phyloP scores from a whole-genome alignment of 2,797 vertebrate genomes.

The Hippopotamyrus pictus region DNA sequence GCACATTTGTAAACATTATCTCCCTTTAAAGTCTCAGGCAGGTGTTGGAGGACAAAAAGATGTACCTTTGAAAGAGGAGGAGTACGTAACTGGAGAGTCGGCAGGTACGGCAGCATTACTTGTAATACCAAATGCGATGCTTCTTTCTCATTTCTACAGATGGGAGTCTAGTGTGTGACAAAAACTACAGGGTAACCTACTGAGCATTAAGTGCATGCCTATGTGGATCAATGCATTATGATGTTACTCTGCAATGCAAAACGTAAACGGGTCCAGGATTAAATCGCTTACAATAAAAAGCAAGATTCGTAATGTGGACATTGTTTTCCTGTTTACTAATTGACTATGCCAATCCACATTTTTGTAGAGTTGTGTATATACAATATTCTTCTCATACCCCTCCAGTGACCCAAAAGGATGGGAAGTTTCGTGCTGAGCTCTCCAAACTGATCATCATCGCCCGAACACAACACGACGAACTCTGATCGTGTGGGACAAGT shows the following conservation, averaged over 20 bases:
- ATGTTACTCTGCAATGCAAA: background rate
- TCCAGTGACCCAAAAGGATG: constrained; percentile 79
- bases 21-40: constrained; percentile 69
- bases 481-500: constrained; percentile 55
- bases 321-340: background rate
- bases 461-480: constrained; percentile 66
- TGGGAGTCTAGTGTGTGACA: background rate
- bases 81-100: constrained; percentile 73
- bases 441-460: constrained; percentile 80
- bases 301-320: background rate
- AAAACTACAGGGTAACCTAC: background rate
- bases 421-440: constrained; percentile 82
- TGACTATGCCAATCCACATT: background rate
- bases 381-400: background rate
- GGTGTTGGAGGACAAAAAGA: constrained; percentile 59
- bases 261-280: background rate
- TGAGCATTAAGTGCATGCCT: background rate
- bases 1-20: background rate
- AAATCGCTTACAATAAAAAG: background rate
- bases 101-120: constrained; percentile 64
- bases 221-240: background rate
- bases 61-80: constrained; percentile 74
- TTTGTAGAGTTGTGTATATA: background rate
- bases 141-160: background rate
- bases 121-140: background rate